These are phyloP conservation scores for Sisor rabdophorus DNA, from an alignment of 2,113 vertebrate genomes.

Conservation along the genomic window DNA sequence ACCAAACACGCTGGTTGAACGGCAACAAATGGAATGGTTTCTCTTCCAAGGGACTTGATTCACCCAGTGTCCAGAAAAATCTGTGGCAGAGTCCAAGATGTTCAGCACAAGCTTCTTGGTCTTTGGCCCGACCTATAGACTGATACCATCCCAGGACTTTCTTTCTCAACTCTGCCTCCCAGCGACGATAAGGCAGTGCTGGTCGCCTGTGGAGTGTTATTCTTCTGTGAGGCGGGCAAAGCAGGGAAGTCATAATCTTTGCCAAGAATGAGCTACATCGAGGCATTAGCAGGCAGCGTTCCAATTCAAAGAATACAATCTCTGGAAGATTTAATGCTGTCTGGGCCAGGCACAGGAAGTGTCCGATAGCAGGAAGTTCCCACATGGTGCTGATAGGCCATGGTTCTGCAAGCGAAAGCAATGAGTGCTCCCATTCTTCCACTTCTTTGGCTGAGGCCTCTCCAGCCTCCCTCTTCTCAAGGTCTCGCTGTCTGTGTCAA, in stretches of 20 bases:
- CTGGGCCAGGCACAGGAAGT: conserved; percentile 96
- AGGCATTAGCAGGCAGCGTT: conserved; percentile 94
- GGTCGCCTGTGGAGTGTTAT: conserved; percentile 83
- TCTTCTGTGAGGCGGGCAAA: conserved; percentile 84
- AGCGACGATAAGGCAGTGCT: conserved; percentile 82
- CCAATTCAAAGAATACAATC: conserved; percentile 94
- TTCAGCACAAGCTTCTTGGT: conserved; percentile 78
- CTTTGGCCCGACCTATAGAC: conserved; percentile 74
- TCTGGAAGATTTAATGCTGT: conserved; percentile 92
- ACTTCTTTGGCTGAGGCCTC: conserved; percentile 92
- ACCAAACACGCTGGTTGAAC: conserved; percentile 89
- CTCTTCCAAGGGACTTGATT: conserved; percentile 84
- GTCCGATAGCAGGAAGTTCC: conserved; percentile 96
- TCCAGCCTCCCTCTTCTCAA: conserved; percentile 90
- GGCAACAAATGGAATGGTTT: conserved; percentile 86
- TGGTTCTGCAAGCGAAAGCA: conserved; percentile 82
- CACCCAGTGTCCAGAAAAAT: conserved; percentile 86
- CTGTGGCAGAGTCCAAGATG: conserved; percentile 86
- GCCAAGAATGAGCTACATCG: conserved; percentile 89
- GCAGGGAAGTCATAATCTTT: conserved; percentile 94
- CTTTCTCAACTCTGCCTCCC: conserved; percentile 88
- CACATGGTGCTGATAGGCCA: conserved; percentile 83
- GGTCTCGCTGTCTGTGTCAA: conserved; percentile 81
- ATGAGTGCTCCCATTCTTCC: conserved; percentile 89
- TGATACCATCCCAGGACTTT: conserved; percentile 88